phyloP scores from a whole-genome alignment of 2,113 vertebrate genomes.

The Macrotus californicus region DNA sequence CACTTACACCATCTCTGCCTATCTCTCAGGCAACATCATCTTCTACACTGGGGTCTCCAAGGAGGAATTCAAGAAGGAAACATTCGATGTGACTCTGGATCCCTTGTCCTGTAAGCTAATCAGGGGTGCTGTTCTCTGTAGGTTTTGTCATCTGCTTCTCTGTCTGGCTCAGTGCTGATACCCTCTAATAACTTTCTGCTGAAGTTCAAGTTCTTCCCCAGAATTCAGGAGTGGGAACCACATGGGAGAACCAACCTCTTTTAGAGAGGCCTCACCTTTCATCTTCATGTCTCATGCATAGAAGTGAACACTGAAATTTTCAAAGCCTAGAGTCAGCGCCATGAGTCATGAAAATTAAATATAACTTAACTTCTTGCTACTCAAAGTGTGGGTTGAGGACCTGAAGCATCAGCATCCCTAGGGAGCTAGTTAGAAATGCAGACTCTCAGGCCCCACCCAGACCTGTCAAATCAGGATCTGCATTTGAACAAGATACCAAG shows the following conservation, averaged over 20 bases:
- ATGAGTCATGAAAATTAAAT: neutral
- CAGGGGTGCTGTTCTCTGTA: neutral
- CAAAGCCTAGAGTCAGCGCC: neutral
- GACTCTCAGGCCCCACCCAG: neutral
- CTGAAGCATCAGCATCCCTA: neutral
- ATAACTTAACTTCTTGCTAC: neutral
- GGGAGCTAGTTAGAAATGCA: neutral
- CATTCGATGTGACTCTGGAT: conserved; percentile 71
- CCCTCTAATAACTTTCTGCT: neutral
- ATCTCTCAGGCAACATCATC: conserved; percentile 87
- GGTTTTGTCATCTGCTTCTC: neutral
- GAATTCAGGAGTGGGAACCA: neutral
- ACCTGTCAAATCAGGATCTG: neutral
- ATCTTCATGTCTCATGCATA: neutral
- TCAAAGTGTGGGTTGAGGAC: neutral
- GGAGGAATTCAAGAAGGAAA: conserved; percentile 85
- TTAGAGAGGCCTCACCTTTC: neutral
- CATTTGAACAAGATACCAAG: neutral
- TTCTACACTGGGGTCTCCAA: conserved; percentile 93
- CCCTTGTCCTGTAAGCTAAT: conserved; percentile 78
- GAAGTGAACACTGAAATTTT: neutral
- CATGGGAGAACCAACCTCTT: neutral
- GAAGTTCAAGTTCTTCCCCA: neutral
- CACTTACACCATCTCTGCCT: conserved; percentile 78
- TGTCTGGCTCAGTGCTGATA: neutral